Evolutionary conservation across 2,888 invertebrate species (phyloP).

Genomic region (Netelia fuscicornis): DNA sequence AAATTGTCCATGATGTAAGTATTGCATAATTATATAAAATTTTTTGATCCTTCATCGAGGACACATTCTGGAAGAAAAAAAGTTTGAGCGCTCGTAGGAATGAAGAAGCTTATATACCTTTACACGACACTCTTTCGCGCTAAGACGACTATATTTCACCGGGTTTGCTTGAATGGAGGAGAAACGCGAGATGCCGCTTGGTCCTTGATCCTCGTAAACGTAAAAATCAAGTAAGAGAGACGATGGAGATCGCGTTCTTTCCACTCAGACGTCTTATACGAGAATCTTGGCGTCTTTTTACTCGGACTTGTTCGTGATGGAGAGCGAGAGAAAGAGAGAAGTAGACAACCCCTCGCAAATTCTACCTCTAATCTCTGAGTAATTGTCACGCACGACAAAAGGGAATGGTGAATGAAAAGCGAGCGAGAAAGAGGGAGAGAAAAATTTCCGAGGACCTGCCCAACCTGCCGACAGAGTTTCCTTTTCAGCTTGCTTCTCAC

Average conservation of each 20-base stretch:
- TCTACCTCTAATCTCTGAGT: slow-evolving; percentile 83
- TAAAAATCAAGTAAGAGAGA: slow-evolving; percentile 57
- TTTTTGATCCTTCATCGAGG: not conserved
- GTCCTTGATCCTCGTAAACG: slow-evolving; percentile 59
- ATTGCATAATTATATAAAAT: not conserved
- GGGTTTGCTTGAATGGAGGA: slow-evolving; percentile 73
- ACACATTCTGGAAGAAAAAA: not conserved
- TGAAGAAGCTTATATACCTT: slow-evolving; percentile 35
- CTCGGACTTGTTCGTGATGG: slow-evolving; percentile 35
- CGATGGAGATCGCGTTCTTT: slow-evolving; percentile 28
- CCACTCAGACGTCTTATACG: slow-evolving; percentile 14
- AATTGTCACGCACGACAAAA: slow-evolving; percentile 79
- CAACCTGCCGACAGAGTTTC: slow-evolving; percentile 62
- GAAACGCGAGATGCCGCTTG: slow-evolving; percentile 46
- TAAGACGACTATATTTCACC: slow-evolving; percentile 80
- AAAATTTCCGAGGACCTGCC: slow-evolving; percentile 66
- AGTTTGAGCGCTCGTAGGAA: slow-evolving; percentile 10
- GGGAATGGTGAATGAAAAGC: slow-evolving; percentile 70
- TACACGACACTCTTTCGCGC: slow-evolving; percentile 70
- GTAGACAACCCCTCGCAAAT: slow-evolving; percentile 79
- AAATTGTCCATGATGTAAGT: not conserved
- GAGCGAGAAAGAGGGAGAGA: slow-evolving; percentile 65
- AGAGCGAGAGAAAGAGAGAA: slow-evolving; percentile 42
- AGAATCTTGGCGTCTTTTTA: slow-evolving; percentile 48
- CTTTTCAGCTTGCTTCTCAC: slow-evolving; percentile 52